Evolutionary conservation across 2,888 invertebrate genomes (phyloP).

Genomic region (Hymenopus coronatus): DNA sequence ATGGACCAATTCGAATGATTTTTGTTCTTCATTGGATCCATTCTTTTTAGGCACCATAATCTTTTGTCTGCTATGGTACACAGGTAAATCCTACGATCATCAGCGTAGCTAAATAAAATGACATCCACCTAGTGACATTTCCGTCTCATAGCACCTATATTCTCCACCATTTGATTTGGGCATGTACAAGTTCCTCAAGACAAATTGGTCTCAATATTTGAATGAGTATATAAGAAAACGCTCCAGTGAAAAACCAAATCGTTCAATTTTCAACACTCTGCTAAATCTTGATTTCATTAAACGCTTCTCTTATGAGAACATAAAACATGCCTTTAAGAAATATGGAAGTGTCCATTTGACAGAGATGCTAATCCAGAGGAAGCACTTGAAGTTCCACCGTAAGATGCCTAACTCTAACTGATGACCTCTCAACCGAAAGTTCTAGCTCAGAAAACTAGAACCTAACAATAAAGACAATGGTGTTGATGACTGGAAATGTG

Average conservation of each 20-base stretch:
- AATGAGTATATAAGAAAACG: neutral
- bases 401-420: neutral
- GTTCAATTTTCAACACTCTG: neutral
- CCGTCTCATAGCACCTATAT: neutral
- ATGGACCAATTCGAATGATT: neutral
- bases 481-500: conserved; percentile 1
- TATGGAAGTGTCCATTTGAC: neutral
- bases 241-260: neutral
- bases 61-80: neutral
- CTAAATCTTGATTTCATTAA: neutral
- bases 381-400: neutral
- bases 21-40: neutral
- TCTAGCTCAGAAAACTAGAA: neutral
- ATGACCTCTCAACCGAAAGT: neutral
- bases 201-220: neutral
- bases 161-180: neutral
- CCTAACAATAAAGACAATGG: neutral
- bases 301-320: neutral
- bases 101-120: neutral
- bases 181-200: neutral
- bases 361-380: neutral
- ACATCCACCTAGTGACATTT: neutral
- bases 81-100: neutral
- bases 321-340: conserved; percentile 7
- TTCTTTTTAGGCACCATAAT: neutral